Base-by-base conservation (phyloP, 2,888 invertebrate genomes). In the Melinaea marsaeus region DNA sequence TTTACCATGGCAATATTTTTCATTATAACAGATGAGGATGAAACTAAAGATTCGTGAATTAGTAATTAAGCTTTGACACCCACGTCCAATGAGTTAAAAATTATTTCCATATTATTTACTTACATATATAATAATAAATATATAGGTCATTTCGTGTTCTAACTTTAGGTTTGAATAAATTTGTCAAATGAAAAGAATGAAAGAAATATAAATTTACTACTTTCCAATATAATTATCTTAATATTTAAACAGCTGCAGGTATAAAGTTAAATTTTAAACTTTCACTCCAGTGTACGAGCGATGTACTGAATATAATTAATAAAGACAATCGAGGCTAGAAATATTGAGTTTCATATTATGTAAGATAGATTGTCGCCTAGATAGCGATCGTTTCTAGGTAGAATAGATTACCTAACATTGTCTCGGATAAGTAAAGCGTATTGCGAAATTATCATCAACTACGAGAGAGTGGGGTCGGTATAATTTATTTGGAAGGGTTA, bases 351-450 rank as follows among this genome's bases (percentile, higher is more conserved):
- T 66, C 68, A 66, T 61, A 55, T 68, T 68, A 68, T 68, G 68
- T 68, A 68, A 68, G 61, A 61, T 48, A 62, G 66, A 66, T 66
- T 68, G 68, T 68, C 68, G 62, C 68, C 68, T 64, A 66, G 63
- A 66, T 66, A 66, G 63, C 59, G 65, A 62, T 68, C 68, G 66
- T 63, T 66, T 64, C 68, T 66, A 61, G 68, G 66, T 66, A 68
- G 62, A 68, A 66, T 66, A 64, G 68, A 64, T 68, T 68, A 68
- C 68, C 68, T 63, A 68, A 68, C 68, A 66, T 63, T 61, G 66
- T 60, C 66, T 66, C 63, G 67, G 63, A 67, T 67, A 65, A 65
- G 7, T 42, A 2, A 51, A 32, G 63, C 64, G 60, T 66, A 68
- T 64, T 64, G 63, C 66, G 64, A 58, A 62, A 68, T 66, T 66